Evolutionary conservation across 1,140 invertebrate genomes (phyloP), one percentile per base, ranked within the genome.

Genomic region (Archegozetes longisetosus): DNA sequence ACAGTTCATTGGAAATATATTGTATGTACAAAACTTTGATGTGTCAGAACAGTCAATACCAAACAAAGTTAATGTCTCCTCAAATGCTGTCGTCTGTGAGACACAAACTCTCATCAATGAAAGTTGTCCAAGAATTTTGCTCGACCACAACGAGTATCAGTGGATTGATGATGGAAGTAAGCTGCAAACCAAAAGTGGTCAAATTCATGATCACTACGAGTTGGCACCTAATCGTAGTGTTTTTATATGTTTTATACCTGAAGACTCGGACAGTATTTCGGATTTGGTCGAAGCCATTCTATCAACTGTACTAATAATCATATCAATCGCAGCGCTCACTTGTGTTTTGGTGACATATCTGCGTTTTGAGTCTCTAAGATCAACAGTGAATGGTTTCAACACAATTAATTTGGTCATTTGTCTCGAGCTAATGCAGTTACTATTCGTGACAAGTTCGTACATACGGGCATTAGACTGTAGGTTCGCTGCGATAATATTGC

Each of bases 351-450:
- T 58, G 6, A 58, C 57, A 46, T 53, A 49, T 20, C 1, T 50
- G 2, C 46, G 47, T 29, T 25, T 58, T 26, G 1, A n/a, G 2
- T 17, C 2, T 20, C n/a, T 58, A 17, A 13, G 57, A 1, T 23
- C 14, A 13, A 55, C 59, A 14, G 14, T 60, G 2, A 54, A 54
- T n/a, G 59, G 59, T 1, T 60, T 60, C 51, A 60, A 60, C 26
- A 27, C 59, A 17, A 54, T 60, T 1, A 54, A 60, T 49, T 24
- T 60, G 22, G 59, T 28, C 13, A 14, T 48, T 0, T 40, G 51
- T 54, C 17, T 60, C 25, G 28, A 23, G 25, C 26, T 60, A 4
- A 46, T 60, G 29, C 59, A 60, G 2, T 0, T 60, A 28, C 2
- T 24, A 13, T 60, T 60, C 40, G 17, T 60, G 27, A 24, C 28